Conservation (phyloP, 2,113 vertebrate genomes). For the Mionectes macconnelli region DNA sequence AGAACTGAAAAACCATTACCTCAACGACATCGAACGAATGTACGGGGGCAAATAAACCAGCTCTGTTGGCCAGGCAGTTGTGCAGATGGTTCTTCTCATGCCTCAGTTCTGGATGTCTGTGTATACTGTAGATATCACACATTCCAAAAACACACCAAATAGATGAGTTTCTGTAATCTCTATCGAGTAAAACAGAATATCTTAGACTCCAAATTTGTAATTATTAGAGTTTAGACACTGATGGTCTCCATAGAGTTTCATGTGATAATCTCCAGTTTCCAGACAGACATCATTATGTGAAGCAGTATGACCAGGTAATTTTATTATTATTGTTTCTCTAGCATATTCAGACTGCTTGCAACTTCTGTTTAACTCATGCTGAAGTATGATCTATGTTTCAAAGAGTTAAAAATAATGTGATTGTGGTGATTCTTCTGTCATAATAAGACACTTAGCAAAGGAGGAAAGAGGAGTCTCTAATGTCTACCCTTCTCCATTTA, state of each 20-base stretch:
- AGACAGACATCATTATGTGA: constrained; percentile 18
- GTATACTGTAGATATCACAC: constrained; percentile 16
- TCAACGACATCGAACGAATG: constrained; percentile 94
- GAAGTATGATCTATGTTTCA: neutral
- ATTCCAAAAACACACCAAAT: neutral
- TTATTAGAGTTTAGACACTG: neutral
- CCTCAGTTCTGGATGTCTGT: neutral
- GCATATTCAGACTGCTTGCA: neutral
- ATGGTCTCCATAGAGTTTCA: neutral
- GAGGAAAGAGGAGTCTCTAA: neutral
- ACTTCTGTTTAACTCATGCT: neutral
- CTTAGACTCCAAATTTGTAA: neutral
- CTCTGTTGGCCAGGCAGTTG: neutral
- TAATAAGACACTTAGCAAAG: neutral
- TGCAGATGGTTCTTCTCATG: constrained; percentile 10
- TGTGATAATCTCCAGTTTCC: constrained; percentile 13
- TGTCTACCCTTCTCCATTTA: neutral
- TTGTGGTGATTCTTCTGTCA: neutral
- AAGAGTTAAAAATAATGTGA: neutral
- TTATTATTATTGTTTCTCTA: neutral
- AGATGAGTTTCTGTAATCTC: neutral
- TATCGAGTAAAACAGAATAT: neutral
- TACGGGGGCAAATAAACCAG: constrained; percentile 86
- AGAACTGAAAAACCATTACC: constrained; percentile 94
- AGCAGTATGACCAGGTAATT: neutral